phyloP scores from a whole-genome alignment of 2,113 vertebrate species.

The Tangachromis dhanisi region DNA sequence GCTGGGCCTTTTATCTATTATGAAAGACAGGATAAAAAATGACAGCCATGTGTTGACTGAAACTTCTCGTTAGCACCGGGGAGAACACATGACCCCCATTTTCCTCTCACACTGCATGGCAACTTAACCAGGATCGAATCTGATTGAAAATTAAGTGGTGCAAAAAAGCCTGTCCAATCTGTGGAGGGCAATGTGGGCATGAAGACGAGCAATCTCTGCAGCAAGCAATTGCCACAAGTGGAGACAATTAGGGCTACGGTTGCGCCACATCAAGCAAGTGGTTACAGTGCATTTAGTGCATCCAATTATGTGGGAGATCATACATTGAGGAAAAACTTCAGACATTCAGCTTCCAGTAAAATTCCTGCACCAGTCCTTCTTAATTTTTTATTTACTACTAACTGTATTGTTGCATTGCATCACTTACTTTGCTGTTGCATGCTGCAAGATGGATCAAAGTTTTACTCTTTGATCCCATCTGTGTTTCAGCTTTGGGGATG shows the following conservation, averaged over 20 bases:
- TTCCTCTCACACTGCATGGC: conserved; percentile 2
- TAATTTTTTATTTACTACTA: not conserved
- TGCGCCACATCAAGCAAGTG: conserved; percentile 21
- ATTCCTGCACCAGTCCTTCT: not conserved
- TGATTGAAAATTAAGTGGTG: conserved; percentile 63
- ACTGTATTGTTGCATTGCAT: not conserved
- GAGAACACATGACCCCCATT: conserved; percentile 33
- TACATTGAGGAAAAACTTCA: conserved; percentile 14
- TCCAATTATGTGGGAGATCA: conserved; percentile 34
- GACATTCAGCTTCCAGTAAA: not conserved
- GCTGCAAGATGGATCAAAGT: not conserved
- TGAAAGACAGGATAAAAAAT: conserved; percentile 19
- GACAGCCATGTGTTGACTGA: conserved; percentile 51
- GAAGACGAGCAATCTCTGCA: conserved; percentile 21
- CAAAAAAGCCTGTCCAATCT: conserved; percentile 53
- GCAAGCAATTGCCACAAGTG: conserved; percentile 7
- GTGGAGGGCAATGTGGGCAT: conserved; percentile 11
- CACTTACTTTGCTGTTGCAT: not conserved
- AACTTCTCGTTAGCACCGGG: conserved; percentile 57
- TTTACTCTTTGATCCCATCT: not conserved
- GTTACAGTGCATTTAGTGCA: conserved; percentile 22
- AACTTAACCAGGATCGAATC: conserved; percentile 46
- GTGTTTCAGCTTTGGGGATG: not conserved
- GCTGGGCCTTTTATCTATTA: conserved; percentile 18
- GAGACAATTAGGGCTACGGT: conserved; percentile 45